A percentile compares a stretch with the other conserved stretches of the same genome.
Conservation (phyloP, 2,888 invertebrate genomes). For the Plagodis dolabraria region DNA sequence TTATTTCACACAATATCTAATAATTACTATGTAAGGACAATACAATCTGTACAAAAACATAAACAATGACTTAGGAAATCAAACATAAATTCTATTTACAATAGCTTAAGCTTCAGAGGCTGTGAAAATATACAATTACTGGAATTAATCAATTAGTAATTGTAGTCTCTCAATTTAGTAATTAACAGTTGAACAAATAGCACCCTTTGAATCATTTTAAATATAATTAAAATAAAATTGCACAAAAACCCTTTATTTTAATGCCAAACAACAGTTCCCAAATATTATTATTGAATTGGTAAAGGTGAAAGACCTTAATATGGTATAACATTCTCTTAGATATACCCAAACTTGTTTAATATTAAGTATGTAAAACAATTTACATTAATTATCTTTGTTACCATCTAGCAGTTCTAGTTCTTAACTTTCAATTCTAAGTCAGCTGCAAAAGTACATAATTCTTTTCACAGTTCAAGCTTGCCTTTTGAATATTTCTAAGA, state of each 20-base stretch:
- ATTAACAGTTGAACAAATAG: constrained; percentile 23
- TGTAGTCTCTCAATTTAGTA: constrained; percentile 24
- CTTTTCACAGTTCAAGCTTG: constrained; percentile 4
- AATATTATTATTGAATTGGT: constrained; percentile 3
- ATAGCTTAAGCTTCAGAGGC: constrained; percentile 34
- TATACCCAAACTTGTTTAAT: too few relatives aligned
- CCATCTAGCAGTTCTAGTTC: constrained; percentile 3
- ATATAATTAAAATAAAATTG: constrained; percentile 10
- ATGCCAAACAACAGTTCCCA: constrained; percentile 31
- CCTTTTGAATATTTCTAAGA: constrained; percentile 19
- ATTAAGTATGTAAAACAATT: background rate
- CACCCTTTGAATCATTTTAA: constrained; percentile 25
- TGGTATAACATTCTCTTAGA: background rate
- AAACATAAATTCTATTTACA: constrained; percentile 42
- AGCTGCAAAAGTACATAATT: constrained; percentile 7
- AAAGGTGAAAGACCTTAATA: background rate
- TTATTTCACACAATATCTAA: constrained; percentile 7
- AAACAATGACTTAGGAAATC: constrained; percentile 30
- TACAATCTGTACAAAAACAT: constrained; percentile 28
- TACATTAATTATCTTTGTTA: background rate
- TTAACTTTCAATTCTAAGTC: constrained; percentile 9
- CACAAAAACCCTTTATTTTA: constrained; percentile 29
- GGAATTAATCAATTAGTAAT: constrained; percentile 9
- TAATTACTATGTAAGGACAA: constrained; percentile 15
- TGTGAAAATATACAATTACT: constrained; percentile 29